Evolutionary conservation across 2,113 vertebrate genomes (phyloP).

Genomic region (Tetraodon nigroviridis): DNA sequence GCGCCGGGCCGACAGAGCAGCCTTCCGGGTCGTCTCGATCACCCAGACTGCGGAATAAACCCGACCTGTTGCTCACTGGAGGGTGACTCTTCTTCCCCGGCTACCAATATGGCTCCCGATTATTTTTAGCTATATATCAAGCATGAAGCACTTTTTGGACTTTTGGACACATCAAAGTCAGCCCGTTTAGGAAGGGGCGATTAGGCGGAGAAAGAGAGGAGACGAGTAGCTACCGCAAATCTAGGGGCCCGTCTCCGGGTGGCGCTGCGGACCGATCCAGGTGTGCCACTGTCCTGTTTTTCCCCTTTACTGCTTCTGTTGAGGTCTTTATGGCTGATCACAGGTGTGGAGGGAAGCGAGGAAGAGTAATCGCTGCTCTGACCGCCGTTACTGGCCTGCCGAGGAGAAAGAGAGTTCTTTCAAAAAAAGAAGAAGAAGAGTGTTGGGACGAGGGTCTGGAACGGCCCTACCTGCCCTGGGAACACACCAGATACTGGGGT

Average conservation of each 20-base stretch:
- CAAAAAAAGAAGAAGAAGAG: background rate
- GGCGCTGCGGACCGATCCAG: constrained; percentile 81
- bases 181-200: too few species aligned
- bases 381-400: constrained; percentile 88
- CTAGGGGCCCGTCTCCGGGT: constrained; percentile 83
- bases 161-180: too few species aligned
- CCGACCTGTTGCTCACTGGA: too few species aligned
- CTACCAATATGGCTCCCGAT: too few species aligned
- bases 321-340: constrained; percentile 90
- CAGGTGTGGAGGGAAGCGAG: constrained; percentile 92
- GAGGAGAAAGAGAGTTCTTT: background rate
- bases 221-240: constrained; percentile 74
- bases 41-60: too few species aligned
- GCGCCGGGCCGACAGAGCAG: too few species aligned
- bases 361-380: constrained; percentile 94
- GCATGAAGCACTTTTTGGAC: too few species aligned
- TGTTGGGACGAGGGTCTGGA: background rate
- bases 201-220: too few species aligned
- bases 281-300: constrained; percentile 74
- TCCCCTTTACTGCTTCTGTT: constrained; percentile 75
- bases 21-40: too few species aligned
- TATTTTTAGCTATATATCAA: too few species aligned
- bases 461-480: constrained; percentile 77
- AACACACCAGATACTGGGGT: constrained; percentile 79
- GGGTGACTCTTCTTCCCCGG: too few species aligned